A percentile compares a stretch with the other conserved stretches of the same genome.
Conservation (phyloP, 2,113 vertebrate genomes). For the Thalassoma bifasciatum region DNA sequence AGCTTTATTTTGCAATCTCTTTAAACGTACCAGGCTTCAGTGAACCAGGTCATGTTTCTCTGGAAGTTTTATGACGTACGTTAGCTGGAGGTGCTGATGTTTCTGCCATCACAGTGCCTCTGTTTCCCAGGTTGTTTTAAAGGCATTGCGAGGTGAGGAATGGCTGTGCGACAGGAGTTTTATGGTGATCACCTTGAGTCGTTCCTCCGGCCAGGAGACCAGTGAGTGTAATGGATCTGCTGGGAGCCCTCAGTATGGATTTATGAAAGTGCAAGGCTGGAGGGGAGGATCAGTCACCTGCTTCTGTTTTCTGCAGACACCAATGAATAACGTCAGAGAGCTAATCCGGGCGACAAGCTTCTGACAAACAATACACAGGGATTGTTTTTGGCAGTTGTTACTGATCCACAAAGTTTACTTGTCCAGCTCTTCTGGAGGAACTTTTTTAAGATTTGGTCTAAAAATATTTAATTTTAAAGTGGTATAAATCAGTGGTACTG, state of each 20-base stretch:
- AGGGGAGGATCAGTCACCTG: slow-evolving; percentile 83
- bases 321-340: slow-evolving; percentile 78
- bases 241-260: slow-evolving; percentile 86
- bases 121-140: slow-evolving; percentile 66
- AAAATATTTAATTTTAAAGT: slow-evolving; percentile 13
- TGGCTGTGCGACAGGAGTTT: slow-evolving; percentile 74
- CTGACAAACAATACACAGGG: slow-evolving; percentile 78
- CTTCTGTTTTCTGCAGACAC: slow-evolving; percentile 74
- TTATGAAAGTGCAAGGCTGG: slow-evolving; percentile 81
- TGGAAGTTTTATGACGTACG: slow-evolving; percentile 24
- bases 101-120: slow-evolving; percentile 33
- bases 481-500: slow-evolving; percentile 11
- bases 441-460: slow-evolving; percentile 14
- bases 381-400: slow-evolving; percentile 32
- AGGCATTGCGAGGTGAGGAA: slow-evolving; percentile 66
- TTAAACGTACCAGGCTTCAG: slow-evolving; percentile 16
- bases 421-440: slow-evolving; percentile 19
- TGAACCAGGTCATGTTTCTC: slow-evolving; percentile 44
- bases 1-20: slow-evolving; percentile 17
- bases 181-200: slow-evolving; percentile 86
- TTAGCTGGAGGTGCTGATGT: slow-evolving; percentile 28
- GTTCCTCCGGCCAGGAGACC: slow-evolving; percentile 87
- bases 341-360: slow-evolving; percentile 83
- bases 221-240: slow-evolving; percentile 87
- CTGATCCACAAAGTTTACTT: slow-evolving; percentile 42